These are phyloP conservation scores for Leptinotarsa defecta DNA, from an alignment of 1,140 invertebrate species.

Conservation along the genomic window DNA sequence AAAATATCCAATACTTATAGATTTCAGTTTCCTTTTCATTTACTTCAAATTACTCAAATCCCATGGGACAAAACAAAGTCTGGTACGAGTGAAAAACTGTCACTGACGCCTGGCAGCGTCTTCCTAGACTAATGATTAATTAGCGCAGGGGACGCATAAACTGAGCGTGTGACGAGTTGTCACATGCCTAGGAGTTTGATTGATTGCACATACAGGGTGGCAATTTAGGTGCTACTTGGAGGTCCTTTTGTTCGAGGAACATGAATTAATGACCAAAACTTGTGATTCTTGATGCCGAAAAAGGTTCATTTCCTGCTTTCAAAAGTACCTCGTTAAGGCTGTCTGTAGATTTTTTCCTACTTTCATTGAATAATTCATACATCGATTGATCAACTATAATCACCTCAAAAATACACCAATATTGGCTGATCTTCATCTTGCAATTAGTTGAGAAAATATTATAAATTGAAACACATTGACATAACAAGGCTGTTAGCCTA, in stretches of 20 bases:
- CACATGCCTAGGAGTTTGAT: slow-evolving; percentile 16
- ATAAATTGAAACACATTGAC: too few relatives aligned
- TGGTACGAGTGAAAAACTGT: background rate
- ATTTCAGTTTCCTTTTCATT: too few relatives aligned
- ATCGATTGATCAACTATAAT: too few relatives aligned
- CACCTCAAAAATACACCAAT: too few relatives aligned
- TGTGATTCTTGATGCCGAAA: slow-evolving; percentile 1
- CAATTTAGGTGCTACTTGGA: slow-evolving; percentile 6
- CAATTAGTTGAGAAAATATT: too few relatives aligned
- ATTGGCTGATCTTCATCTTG: too few relatives aligned
- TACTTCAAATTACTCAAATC: background rate
- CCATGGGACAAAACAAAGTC: background rate
- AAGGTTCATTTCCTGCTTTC: background rate
- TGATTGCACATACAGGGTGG: slow-evolving; percentile 29
- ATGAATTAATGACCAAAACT: background rate
- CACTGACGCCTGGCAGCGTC: background rate
- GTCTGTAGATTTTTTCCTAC: too few relatives aligned
- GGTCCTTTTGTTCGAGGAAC: slow-evolving; percentile 6
- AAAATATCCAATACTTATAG: too few relatives aligned
- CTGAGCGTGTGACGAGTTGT: slow-evolving; percentile 29
- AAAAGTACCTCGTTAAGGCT: background rate
- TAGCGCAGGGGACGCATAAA: slow-evolving; percentile 26
- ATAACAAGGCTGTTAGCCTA: too few relatives aligned
- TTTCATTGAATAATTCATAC: too few relatives aligned
- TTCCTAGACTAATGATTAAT: slow-evolving; percentile 33